Percentiles rank a stretch among this genome's conserved stretches.
Conservation (phyloP, 2,113 vertebrate species). For the Arenaria interpres region DNA sequence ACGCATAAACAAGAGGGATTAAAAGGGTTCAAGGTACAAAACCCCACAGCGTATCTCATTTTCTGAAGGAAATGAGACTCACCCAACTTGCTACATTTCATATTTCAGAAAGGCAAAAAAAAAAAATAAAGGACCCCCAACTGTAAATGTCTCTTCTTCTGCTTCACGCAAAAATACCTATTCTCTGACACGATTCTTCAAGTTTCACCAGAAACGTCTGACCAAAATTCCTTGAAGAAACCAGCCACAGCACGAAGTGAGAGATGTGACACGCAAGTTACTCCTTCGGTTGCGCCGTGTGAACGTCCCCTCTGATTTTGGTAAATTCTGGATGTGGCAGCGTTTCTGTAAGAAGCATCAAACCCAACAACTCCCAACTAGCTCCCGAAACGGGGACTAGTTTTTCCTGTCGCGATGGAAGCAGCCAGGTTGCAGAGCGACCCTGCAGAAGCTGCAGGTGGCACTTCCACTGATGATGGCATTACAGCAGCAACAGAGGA, state of each 20-base stretch:
- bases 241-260: not conserved
- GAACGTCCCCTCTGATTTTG: not conserved
- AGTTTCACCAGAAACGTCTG: not conserved
- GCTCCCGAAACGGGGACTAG: not conserved
- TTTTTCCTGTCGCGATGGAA: not conserved
- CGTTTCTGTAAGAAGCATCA: not conserved
- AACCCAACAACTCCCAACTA: not conserved
- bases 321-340: not conserved
- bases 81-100: not conserved
- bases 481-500: not conserved
- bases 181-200: not conserved
- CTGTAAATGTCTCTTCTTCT: not conserved
- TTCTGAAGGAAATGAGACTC: not conserved
- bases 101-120: not conserved
- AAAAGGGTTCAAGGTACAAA: not conserved
- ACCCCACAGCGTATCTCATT: not conserved
- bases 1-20: not conserved
- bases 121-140: not conserved
- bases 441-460: not conserved
- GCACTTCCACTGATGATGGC: not conserved
- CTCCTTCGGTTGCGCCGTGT: fast-evolving
- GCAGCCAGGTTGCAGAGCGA: not conserved
- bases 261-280: not conserved
- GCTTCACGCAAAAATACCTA: not conserved
- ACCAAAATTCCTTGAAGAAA: not conserved